A percentile compares a stretch with the other conserved stretches of the same genome.
Conservation (phyloP, 1,140 invertebrate species). For the Meteorus sp. region DNA sequence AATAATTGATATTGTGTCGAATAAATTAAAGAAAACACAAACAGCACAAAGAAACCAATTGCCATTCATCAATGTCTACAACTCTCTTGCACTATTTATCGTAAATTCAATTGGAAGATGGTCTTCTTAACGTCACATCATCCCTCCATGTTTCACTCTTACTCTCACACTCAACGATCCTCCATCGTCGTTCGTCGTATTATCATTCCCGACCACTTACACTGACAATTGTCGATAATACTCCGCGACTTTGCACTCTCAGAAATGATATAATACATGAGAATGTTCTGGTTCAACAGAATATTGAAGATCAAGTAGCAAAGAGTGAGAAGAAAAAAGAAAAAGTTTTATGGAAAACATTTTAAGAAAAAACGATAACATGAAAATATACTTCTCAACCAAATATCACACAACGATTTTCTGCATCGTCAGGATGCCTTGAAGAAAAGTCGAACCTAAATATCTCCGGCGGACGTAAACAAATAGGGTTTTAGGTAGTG, state of each 20-base stretch:
- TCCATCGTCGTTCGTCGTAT: not conserved
- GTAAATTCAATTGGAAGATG: slow-evolving; percentile 14
- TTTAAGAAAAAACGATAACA: too few species aligned
- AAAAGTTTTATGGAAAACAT: not conserved
- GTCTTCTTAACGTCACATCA: not conserved
- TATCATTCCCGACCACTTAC: not conserved
- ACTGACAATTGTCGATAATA: slow-evolving; percentile 15
- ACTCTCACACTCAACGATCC: too few species aligned
- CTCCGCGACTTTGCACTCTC: slow-evolving; percentile 21
- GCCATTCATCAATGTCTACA: slow-evolving; percentile 15
- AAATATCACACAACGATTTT: too few species aligned
- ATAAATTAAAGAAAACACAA: too few species aligned
- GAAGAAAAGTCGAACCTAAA: slow-evolving; percentile 45
- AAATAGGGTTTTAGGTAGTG: slow-evolving; percentile 26
- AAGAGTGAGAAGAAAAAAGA: not conserved
- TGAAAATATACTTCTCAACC: too few species aligned
- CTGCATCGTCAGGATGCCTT: too few species aligned
- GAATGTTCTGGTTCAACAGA: too few species aligned
- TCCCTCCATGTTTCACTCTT: too few species aligned
- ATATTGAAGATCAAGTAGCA: too few species aligned
- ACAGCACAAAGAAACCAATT: slow-evolving; percentile 18
- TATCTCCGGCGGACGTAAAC: slow-evolving; percentile 43
- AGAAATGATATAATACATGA: not conserved
- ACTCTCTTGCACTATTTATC: slow-evolving; percentile 6
- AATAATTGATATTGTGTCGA: too few species aligned